A percentile compares a stretch with the other conserved stretches of the same genome.
phyloP scores from a whole-genome alignment of 2,797 vertebrate genomes.

The Amniataba percoides region DNA sequence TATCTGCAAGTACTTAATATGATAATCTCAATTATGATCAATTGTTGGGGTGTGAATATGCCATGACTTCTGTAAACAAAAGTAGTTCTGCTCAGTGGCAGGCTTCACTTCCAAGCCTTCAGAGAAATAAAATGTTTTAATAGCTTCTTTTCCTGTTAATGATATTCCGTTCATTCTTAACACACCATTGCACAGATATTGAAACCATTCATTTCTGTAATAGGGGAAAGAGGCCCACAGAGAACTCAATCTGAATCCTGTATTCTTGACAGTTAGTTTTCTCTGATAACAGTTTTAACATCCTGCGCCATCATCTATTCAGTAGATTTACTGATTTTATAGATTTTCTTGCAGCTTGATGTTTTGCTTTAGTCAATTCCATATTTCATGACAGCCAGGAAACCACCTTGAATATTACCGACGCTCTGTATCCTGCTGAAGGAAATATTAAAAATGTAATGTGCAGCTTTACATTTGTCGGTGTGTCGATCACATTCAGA shows the following conservation, averaged over 20 bases:
- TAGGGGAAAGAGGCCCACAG: conserved; percentile 82
- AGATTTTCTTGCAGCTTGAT: conserved; percentile 38
- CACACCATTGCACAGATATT: conserved; percentile 94
- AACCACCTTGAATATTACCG: conserved; percentile 13
- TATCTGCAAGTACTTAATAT: conserved; percentile 83
- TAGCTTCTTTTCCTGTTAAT: conserved; percentile 90
- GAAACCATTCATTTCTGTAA: conserved; percentile 94
- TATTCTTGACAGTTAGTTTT: conserved; percentile 75
- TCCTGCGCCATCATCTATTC: conserved; percentile 40
- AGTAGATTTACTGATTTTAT: conserved; percentile 51
- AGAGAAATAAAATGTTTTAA: conserved; percentile 89
- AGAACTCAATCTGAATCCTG: conserved; percentile 81
- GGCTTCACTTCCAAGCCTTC: conserved; percentile 85
- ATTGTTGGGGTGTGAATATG: conserved; percentile 79
- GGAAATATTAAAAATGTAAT: conserved; percentile 21
- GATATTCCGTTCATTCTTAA: conserved; percentile 91
- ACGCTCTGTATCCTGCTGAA: conserved; percentile 1
- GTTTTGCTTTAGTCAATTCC: conserved; percentile 38
- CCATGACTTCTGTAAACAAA: conserved; percentile 81
- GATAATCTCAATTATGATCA: conserved; percentile 85
- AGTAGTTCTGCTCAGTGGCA: conserved; percentile 82
- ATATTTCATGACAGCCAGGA: conserved; percentile 26
- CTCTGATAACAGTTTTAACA: conserved; percentile 70
- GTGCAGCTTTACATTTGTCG: not conserved
- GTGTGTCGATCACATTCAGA: conserved; percentile 21